These are phyloP conservation scores for Phengaris alcon DNA, from an alignment of 2,888 invertebrate species.

Conservation along the genomic window DNA sequence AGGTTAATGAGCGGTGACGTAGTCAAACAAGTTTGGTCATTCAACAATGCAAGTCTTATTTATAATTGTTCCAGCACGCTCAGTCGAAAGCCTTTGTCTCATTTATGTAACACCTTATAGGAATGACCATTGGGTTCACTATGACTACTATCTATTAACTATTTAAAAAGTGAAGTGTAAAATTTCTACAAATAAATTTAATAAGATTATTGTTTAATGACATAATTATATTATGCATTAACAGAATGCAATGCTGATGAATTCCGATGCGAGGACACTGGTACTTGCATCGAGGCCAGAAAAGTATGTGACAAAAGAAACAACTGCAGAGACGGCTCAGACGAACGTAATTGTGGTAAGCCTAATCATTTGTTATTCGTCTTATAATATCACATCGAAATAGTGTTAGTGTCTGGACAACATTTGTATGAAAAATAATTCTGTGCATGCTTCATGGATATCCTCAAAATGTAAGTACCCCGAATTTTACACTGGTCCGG, in stretches of 20 bases:
- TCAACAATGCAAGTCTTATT: no score
- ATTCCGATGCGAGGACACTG: conserved; percentile 80
- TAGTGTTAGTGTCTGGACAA: not conserved
- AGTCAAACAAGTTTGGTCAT: no score
- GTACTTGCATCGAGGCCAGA: conserved; percentile 78
- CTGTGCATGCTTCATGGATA: conserved; percentile 52
- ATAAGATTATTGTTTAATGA: not conserved
- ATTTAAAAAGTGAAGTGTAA: no score
- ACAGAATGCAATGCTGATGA: conserved; percentile 67
- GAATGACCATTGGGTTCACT: no score
- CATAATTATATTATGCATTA: conserved; percentile 27
- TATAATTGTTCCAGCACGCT: no score
- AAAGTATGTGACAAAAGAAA: conserved; percentile 78
- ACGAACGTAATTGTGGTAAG: conserved; percentile 80
- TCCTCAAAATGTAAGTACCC: conserved; percentile 61
- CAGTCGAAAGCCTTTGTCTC: no score
- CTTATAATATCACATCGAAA: not conserved
- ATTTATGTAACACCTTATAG: no score
- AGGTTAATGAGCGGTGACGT: no score
- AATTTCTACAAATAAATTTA: no score
- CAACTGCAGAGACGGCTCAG: conserved; percentile 81
- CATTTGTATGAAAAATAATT: conserved; percentile 35
- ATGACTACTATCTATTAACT: no score
- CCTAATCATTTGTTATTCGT: conserved; percentile 26
- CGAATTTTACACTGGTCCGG: conserved; percentile 56